These are phyloP conservation scores for Pantherophis alleghaniensis DNA, from an alignment of 2,797 vertebrate genomes.

Conservation along the genomic window DNA sequence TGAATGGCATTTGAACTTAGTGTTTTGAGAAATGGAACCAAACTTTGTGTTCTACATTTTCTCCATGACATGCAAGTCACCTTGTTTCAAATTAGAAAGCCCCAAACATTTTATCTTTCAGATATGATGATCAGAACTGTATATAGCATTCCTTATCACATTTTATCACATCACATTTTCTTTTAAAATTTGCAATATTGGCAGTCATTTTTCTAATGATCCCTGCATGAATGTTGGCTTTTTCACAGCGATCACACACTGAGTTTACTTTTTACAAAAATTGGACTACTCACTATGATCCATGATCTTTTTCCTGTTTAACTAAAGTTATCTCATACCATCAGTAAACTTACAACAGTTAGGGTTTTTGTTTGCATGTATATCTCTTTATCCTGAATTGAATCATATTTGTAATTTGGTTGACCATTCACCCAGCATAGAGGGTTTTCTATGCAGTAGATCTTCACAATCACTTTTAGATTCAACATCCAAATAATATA, in stretches of 20 bases:
- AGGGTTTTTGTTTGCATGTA: background rate
- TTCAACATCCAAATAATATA: background rate
- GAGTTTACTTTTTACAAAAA: background rate
- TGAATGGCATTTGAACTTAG: background rate
- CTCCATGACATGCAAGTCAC: background rate
- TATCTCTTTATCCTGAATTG: background rate
- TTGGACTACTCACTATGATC: background rate
- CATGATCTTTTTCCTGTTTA: background rate
- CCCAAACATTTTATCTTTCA: background rate
- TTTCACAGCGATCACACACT: background rate
- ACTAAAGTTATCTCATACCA: background rate
- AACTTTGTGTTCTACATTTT: background rate
- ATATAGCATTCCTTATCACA: background rate
- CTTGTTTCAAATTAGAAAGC: background rate
- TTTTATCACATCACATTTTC: background rate
- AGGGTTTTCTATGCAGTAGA: background rate
- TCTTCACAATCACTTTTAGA: background rate
- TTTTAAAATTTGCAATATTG: background rate
- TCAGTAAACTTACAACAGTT: background rate
- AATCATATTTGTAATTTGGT: background rate
- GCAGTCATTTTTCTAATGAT: background rate
- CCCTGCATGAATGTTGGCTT: background rate
- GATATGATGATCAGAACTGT: background rate
- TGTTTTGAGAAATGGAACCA: background rate
- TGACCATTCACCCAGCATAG: background rate